phyloP scores from a whole-genome alignment of 2,797 vertebrate species.

The Rhodeus uyekii region DNA sequence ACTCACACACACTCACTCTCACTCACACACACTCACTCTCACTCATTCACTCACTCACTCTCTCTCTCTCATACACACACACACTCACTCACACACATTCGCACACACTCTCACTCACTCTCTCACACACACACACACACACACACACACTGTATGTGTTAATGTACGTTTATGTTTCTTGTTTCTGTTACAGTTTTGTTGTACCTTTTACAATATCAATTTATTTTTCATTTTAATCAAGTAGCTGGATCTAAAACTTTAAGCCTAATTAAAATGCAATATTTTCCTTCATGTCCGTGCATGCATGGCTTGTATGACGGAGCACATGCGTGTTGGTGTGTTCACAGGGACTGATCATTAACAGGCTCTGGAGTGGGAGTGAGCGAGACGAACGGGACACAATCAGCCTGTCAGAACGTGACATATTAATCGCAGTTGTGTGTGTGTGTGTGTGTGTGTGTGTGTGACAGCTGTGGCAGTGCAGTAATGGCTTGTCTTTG shows the following conservation, averaged over 20 bases:
- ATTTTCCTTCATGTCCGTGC: not conserved
- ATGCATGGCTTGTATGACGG: not conserved
- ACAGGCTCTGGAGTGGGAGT: not conserved
- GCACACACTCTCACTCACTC: no score
- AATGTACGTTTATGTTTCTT: not conserved
- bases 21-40: no score
- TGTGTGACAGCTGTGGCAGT: conserved; percentile 17
- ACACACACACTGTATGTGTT: no score
- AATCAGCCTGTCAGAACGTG: conserved; percentile 29
- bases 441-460: conserved; percentile 20
- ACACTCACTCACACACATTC: no score
- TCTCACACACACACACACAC: no score
- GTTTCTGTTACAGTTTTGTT: not conserved
- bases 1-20: no score
- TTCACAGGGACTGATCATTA: not conserved
- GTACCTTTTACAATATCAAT: not conserved
- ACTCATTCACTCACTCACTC: no score
- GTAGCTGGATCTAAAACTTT: not conserved
- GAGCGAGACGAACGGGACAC: conserved; percentile 3
- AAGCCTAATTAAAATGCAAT: not conserved
- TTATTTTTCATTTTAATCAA: not conserved
- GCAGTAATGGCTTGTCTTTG: conserved; percentile 18
- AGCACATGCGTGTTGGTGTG: not conserved
- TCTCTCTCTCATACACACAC: no score
- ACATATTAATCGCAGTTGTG: conserved; percentile 27